phyloP scores from a whole-genome alignment of 2,113 vertebrate species.

The Antigone vipio region DNA sequence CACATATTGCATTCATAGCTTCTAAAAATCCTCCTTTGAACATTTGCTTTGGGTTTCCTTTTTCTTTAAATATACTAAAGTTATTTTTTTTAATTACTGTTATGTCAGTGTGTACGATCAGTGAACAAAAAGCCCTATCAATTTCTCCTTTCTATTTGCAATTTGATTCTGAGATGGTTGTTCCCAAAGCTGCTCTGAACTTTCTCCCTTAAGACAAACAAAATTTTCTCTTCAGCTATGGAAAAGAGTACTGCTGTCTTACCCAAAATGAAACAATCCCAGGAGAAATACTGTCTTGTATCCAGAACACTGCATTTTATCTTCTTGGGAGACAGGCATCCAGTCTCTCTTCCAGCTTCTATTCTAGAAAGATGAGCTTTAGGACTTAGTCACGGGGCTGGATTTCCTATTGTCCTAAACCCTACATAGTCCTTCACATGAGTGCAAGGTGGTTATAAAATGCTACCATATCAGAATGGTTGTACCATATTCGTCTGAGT shows the following conservation, averaged over 20 bases:
- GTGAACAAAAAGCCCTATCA: conserved; percentile 29
- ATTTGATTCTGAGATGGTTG: conserved; percentile 34
- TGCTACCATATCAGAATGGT: not conserved
- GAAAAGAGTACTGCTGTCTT: not conserved
- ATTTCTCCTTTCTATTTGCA: conserved; percentile 30
- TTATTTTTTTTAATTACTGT: conserved; percentile 11
- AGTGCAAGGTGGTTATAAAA: not conserved
- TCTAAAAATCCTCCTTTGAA: conserved; percentile 34
- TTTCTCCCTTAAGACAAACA: conserved; percentile 26
- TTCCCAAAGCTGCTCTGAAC: conserved; percentile 33
- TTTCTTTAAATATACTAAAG: conserved; percentile 11
- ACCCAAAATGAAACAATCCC: not conserved
- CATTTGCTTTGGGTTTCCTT: not conserved
- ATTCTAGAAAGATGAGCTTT: not conserved
- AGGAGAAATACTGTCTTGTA: not conserved
- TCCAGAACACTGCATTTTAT: not conserved
- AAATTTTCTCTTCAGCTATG: not conserved
- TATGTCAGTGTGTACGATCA: not conserved
- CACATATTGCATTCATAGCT: not conserved
- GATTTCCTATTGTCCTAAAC: not conserved
- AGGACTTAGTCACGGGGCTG: not conserved
- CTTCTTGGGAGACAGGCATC: not conserved
- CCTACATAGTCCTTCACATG: not conserved
- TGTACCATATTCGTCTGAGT: not conserved
- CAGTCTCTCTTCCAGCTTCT: not conserved